phyloP scores from a whole-genome alignment of 2,797 vertebrate genomes.

The Xiphorhynchus erythropygius region DNA sequence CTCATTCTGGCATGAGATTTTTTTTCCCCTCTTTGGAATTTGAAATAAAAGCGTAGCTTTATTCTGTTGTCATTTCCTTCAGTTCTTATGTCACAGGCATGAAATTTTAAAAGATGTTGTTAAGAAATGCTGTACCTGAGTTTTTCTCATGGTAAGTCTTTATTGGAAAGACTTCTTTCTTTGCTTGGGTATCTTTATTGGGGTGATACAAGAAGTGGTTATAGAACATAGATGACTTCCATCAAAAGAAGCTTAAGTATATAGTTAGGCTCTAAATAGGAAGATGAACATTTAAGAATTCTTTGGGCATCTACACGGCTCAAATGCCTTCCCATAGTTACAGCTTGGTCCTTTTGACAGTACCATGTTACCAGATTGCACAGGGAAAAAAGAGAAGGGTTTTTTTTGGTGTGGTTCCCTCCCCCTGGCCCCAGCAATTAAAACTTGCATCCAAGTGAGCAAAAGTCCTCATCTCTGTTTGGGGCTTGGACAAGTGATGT shows the following conservation, averaged over 20 bases:
- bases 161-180: not conserved
- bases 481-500: not conserved
- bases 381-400: not conserved
- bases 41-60: not conserved
- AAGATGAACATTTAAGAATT: not conserved
- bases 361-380: not conserved
- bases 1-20: slow-evolving; percentile 41
- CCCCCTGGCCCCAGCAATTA: not conserved
- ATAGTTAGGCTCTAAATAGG: not conserved
- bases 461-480: not conserved
- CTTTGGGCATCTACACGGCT: not conserved
- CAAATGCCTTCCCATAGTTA: not conserved
- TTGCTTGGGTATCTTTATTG: not conserved
- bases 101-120: not conserved
- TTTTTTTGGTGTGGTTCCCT: not conserved
- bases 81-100: not conserved
- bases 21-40: not conserved
- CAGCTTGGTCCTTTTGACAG: not conserved
- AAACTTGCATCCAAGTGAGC: not conserved
- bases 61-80: not conserved
- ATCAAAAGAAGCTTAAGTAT: not conserved
- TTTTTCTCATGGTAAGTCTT: not conserved
- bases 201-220: not conserved
- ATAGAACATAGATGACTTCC: not conserved
- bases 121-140: not conserved